phyloP scores from a whole-genome alignment of 2,888 invertebrate genomes.

The Sisyra terminalis region DNA sequence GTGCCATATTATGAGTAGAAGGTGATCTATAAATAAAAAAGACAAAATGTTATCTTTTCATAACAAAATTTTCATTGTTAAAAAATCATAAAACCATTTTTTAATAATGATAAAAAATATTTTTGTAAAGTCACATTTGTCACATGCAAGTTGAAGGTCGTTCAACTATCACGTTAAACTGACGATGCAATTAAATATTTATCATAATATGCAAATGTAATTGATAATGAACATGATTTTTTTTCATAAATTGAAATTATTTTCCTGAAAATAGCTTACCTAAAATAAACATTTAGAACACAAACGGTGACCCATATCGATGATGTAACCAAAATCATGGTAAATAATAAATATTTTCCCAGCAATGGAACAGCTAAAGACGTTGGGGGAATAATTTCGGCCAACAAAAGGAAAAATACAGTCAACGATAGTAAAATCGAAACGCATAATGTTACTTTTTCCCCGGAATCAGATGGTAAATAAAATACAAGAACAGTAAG shows the following conservation, averaged over 20 bases:
- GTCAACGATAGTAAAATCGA: constrained; percentile 96
- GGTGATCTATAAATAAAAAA: constrained; percentile 45
- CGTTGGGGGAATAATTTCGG: constrained; percentile 97
- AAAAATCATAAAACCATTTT: neutral
- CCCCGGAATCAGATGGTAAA: constrained; percentile 92
- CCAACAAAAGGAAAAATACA: constrained; percentile 95
- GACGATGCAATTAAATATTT: too few relatives aligned
- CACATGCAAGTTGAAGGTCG: too few relatives aligned
- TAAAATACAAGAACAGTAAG: constrained; percentile 94
- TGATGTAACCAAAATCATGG: constrained; percentile 88
- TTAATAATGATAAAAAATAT: neutral
- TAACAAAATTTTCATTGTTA: neutral
- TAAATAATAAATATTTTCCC: constrained; percentile 92
- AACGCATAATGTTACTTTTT: constrained; percentile 95
- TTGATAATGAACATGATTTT: too few relatives aligned
- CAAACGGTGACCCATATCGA: constrained; percentile 89
- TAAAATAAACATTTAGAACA: constrained; percentile 88
- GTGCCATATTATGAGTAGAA: constrained; percentile 87
- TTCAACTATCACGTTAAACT: too few relatives aligned
- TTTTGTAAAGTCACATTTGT: too few relatives aligned
- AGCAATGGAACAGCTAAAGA: constrained; percentile 85
- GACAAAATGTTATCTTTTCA: neutral
- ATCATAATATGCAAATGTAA: too few relatives aligned
- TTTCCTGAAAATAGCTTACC: constrained; percentile 39
- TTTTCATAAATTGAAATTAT: too few relatives aligned